phyloP scores from a whole-genome alignment of 2,888 invertebrate species.

The Meta bourneti region DNA sequence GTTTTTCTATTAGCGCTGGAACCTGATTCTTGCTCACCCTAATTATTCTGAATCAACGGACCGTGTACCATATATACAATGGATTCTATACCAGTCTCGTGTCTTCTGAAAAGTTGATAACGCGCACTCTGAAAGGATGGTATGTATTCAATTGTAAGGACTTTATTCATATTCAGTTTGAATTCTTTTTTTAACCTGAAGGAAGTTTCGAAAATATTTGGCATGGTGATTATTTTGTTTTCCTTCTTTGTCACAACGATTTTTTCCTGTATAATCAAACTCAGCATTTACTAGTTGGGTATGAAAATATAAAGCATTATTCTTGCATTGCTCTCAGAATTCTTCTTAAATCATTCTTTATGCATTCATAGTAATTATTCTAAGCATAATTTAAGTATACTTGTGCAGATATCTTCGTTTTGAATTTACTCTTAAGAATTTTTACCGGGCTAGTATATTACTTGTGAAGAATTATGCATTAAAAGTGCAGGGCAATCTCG shows the following conservation, averaged over 20 bases:
- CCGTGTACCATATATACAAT: conserved; percentile 1
- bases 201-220: not conserved
- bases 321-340: too few relatives aligned
- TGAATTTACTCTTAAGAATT: too few relatives aligned
- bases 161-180: not conserved
- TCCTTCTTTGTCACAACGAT: not conserved
- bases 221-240: not conserved
- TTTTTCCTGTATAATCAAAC: not conserved
- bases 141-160: not conserved
- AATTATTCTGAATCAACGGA: conserved; percentile 64
- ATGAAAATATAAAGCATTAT: too few relatives aligned
- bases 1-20: conserved; percentile 6
- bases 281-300: not conserved
- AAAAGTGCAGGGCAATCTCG: not conserved
- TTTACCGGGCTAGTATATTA: too few relatives aligned
- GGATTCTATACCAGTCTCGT: not conserved
- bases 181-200: not conserved
- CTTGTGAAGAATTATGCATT: too few relatives aligned
- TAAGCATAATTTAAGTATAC: too few relatives aligned
- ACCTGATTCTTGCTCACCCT: not conserved
- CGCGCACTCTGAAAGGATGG: not conserved
- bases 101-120: not conserved
- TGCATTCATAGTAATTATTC: too few relatives aligned
- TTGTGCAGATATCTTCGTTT: too few relatives aligned
- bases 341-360: too few relatives aligned